A percentile compares a stretch with the other conserved stretches of the same genome.
Conservation (phyloP, 2,888 invertebrate species). For the Sminthurinus aureus region DNA sequence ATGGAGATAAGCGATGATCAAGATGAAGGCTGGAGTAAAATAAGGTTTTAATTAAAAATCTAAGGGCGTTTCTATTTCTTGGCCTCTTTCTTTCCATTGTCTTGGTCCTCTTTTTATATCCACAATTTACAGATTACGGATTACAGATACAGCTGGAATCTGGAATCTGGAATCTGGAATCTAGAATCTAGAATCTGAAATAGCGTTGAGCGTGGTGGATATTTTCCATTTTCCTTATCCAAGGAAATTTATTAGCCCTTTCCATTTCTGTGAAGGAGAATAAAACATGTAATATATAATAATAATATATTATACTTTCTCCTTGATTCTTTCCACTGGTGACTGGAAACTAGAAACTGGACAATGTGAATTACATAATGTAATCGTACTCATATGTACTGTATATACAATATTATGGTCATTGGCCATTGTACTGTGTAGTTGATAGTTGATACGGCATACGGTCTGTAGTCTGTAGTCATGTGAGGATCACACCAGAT, state of each 20-base stretch:
- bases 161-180: no score
- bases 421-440: no score
- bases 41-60: slow-evolving; percentile 2
- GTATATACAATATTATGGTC: no score
- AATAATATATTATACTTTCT: neutral
- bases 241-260: neutral
- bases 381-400: no score
- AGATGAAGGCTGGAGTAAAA: neutral
- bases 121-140: no score
- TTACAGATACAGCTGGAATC: no score
- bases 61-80: neutral
- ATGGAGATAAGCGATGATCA: neutral
- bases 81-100: neutral
- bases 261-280: neutral
- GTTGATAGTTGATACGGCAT: no score
- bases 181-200: no score
- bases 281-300: neutral
- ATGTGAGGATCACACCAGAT: no score
- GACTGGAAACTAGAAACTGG: neutral
- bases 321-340: neutral
- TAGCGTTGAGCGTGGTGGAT: no score
- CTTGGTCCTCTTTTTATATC: neutral
- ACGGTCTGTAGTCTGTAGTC: no score
- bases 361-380: neutral
- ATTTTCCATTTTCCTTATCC: no score